Percentiles rank a stretch among this genome's conserved stretches.
Conservation (phyloP, 2,113 vertebrate species). For the Chloropsis cyanopogon region DNA sequence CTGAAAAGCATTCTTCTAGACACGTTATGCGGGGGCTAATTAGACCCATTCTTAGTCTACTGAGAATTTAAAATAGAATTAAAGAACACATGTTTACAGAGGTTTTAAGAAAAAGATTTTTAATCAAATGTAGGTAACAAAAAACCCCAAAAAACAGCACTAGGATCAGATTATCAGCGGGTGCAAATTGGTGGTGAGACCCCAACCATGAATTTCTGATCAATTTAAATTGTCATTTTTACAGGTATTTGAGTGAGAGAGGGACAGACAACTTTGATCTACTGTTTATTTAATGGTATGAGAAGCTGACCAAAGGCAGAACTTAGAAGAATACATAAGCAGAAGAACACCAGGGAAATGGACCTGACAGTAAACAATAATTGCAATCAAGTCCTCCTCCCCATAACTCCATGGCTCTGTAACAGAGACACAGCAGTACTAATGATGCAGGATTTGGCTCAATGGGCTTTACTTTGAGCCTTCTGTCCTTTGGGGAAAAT, state of each 20-base stretch:
- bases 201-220: background rate
- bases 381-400: background rate
- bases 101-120: background rate
- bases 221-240: background rate
- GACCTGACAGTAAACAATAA: background rate
- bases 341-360: background rate
- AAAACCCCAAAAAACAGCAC: fast-evolving
- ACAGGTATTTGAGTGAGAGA: background rate
- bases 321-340: background rate
- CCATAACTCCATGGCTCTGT: background rate
- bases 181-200: background rate
- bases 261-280: background rate
- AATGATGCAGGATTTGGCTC: background rate
- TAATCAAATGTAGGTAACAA: background rate
- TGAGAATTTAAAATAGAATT: constrained; percentile 6
- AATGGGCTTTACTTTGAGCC: background rate
- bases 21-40: background rate
- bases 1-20: background rate
- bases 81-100: background rate
- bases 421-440: background rate
- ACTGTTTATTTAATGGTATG: background rate
- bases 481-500: background rate
- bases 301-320: background rate
- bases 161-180: background rate
- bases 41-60: background rate